Conservation (phyloP, 2,797 vertebrate species). For the Chaenodraco wilsoni region DNA sequence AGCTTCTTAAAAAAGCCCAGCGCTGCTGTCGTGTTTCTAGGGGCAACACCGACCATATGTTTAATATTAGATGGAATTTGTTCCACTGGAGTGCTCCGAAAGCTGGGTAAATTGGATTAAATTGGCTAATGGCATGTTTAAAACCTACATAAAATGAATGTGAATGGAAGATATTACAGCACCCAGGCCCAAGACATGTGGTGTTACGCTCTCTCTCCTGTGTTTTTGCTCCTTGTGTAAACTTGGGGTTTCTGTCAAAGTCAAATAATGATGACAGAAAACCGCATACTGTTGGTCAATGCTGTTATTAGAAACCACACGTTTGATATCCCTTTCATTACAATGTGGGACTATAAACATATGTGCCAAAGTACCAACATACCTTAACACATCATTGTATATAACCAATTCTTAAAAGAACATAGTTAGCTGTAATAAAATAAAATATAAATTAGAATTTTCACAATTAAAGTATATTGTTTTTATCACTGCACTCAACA, state of each 20-base stretch:
- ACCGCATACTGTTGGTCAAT: constrained; percentile 80
- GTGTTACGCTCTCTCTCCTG: constrained; percentile 71
- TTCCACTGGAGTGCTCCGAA: constrained; percentile 86
- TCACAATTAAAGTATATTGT: too few species aligned
- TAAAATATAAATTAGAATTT: too few species aligned
- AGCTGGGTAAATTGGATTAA: constrained; percentile 89
- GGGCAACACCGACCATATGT: constrained; percentile 85
- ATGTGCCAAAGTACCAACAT: constrained; percentile 57
- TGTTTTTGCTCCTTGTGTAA: constrained; percentile 77
- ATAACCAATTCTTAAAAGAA: constrained; percentile 2
- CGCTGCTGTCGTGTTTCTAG: constrained; percentile 72
- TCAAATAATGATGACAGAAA: constrained; percentile 78
- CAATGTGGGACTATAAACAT: constrained; percentile 53
- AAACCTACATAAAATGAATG: constrained; percentile 87
- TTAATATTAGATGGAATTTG: constrained; percentile 89
- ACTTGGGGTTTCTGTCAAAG: constrained; percentile 82
- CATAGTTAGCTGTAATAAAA: constrained; percentile 9
- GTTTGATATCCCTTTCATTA: constrained; percentile 78
- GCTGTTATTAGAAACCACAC: constrained; percentile 79
- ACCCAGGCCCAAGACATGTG: constrained; percentile 66
- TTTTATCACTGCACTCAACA: background rate
- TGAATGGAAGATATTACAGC: constrained; percentile 87
- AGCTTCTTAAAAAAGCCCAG: constrained; percentile 66
- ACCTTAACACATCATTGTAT: constrained; percentile 49
- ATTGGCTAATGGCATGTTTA: constrained; percentile 90